A percentile compares a stretch with the other conserved stretches of the same genome.
These are phyloP conservation scores for Spodoptera litura DNA, from an alignment of 1,140 invertebrate genomes.

Conservation along the genomic window DNA sequence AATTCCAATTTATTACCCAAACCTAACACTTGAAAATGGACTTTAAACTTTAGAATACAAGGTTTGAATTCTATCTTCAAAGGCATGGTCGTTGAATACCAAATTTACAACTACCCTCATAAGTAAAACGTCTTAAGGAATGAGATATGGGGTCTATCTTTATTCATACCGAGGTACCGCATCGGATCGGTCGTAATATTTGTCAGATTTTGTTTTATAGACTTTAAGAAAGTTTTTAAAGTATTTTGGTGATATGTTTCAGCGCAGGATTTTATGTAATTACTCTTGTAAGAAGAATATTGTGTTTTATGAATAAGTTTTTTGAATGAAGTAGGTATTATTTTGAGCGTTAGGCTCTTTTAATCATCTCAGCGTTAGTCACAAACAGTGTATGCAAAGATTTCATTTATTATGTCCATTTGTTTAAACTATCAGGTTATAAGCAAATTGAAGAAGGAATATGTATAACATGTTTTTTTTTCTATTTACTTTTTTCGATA, in stretches of 20 bases:
- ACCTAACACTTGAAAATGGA: background rate
- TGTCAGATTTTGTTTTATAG: conserved; percentile 61
- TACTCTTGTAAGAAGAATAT: background rate
- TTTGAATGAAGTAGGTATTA: too few species aligned
- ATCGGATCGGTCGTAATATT: conserved; percentile 60
- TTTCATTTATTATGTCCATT: too few species aligned
- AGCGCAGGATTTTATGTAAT: background rate
- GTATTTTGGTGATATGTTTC: background rate
- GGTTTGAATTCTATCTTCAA: background rate
- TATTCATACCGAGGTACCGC: conserved; percentile 65
- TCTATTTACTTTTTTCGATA: too few species aligned
- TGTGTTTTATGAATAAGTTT: too few species aligned
- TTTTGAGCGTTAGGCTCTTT: too few species aligned
- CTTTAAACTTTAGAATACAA: background rate
- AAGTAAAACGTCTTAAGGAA: conserved; percentile 69
- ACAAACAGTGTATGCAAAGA: too few species aligned
- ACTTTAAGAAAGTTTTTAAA: conserved; percentile 18
- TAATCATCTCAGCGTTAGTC: too few species aligned
- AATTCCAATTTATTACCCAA: conserved; percentile 48
- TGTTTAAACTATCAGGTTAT: too few species aligned
- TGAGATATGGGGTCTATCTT: conserved; percentile 74
- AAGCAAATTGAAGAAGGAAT: too few species aligned
- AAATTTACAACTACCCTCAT: conserved; percentile 73
- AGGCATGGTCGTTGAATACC: conserved; percentile 47
- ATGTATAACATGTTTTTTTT: too few species aligned